These are phyloP conservation scores for Todiramphus saurophagus DNA, from an alignment of 2,113 vertebrate species.

Conservation along the genomic window DNA sequence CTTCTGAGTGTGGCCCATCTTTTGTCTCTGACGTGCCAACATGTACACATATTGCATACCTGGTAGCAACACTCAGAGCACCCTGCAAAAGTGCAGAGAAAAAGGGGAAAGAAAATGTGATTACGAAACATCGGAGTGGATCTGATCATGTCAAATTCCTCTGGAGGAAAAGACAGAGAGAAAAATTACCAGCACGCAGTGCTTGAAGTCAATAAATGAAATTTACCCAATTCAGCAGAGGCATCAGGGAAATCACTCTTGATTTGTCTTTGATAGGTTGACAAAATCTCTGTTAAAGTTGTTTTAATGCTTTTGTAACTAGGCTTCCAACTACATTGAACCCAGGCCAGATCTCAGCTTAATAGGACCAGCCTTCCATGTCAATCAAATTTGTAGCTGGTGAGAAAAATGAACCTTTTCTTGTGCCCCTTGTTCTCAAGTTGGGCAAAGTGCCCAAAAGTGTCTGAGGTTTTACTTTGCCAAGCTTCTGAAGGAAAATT, in stretches of 20 bases:
- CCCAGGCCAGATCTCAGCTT: constrained; percentile 56
- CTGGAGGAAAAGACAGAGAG: constrained; percentile 29
- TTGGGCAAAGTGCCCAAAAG: constrained; percentile 54
- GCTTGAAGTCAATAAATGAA: constrained; percentile 68
- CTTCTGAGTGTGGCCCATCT: background rate
- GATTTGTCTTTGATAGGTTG: constrained; percentile 67
- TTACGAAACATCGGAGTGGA: constrained; percentile 31
- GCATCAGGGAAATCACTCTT: constrained; percentile 55
- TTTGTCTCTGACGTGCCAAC: background rate
- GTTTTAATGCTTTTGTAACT: constrained; percentile 65
- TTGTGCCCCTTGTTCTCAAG: constrained; percentile 59
- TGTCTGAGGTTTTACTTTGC: constrained; percentile 45
- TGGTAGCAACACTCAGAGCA: background rate
- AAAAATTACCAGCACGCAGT: constrained; percentile 49
- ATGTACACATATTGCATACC: fast-evolving
- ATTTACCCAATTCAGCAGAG: constrained; percentile 57
- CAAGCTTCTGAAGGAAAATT: constrained; percentile 35
- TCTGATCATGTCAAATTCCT: constrained; percentile 60
- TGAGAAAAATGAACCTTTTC: constrained; percentile 56
- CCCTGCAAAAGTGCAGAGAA: constrained; percentile 14
- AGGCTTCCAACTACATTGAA: constrained; percentile 62
- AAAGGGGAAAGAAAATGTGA: constrained; percentile 1
- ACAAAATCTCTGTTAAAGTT: constrained; percentile 66
- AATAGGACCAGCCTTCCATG: constrained; percentile 33
- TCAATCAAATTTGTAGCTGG: constrained; percentile 52